Base-by-base conservation (phyloP, 2,797 vertebrate species). In the Gymnothorax reevesii region DNA sequence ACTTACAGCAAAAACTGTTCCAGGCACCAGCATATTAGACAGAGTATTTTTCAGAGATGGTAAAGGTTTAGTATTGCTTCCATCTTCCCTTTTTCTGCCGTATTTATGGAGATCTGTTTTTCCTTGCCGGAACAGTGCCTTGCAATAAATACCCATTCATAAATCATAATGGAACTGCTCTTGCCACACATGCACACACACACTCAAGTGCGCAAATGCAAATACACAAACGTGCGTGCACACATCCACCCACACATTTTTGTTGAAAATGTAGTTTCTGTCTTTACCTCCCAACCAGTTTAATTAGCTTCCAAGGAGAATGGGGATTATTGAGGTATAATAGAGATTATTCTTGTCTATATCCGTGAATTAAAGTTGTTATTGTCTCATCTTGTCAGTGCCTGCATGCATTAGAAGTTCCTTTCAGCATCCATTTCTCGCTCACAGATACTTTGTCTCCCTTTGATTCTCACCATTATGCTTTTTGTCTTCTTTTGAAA, bases 21-120 rank as follows among this genome's bases (percentile, higher is more conserved):
- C 77, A 80, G 55, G 77, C 88, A 89, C 22, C 89, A 88, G 93
- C 92, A 92, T 92, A 91, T 91, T 89, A 90, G 86, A 33, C 94
- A 91, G 91, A 90, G 89, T 87, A 90, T 91, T 92, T 93, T 92
- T 91, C 91, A 90, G 89, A 9, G 86, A 89, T 88, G 49, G 54
- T 49, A 55, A 6, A 52, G 52, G 22, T 17, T 20, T 77, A 15
- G 77, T 79, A 9, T 52, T 54, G 75, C 54, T 75, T 82, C 57
- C 54, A 25, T n/a, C 80, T 57, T 55, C 60, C 64, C 22, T 42
- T 22, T 33, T 57, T 59, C 55, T 49, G n/a, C 27, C 73, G n/a
- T 69, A 20, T 83, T 71, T 22, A 86, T 5, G 17, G 33, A 60
- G 62, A 33, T 79, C 66, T 77, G 71, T 57, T 79, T 57, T 62